phyloP scores from a whole-genome alignment of 1,140 invertebrate species.

The Harlomillsia oculata region DNA sequence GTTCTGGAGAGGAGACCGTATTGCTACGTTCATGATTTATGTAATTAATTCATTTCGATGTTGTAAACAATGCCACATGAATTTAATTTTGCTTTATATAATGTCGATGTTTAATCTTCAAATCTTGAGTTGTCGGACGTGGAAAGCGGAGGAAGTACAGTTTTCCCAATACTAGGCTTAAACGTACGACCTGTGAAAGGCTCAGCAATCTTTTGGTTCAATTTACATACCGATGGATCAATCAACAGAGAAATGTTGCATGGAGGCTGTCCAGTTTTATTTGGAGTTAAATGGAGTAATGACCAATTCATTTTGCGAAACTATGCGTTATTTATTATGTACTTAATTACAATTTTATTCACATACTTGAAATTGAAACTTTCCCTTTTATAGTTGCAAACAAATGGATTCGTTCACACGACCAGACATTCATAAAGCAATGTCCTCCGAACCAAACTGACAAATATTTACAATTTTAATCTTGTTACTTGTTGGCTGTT shows the following conservation, averaged over 20 bases:
- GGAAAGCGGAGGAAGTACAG: conserved; percentile 15
- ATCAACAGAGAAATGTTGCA: conserved; percentile 16
- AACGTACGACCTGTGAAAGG: conserved; percentile 5
- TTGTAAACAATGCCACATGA: not conserved
- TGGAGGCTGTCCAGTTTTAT: conserved; percentile 20
- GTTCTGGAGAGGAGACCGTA: conserved; percentile 8
- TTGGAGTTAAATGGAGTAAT: conserved; percentile 16
- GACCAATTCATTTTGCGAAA: too few species aligned
- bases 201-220: conserved; percentile 23
- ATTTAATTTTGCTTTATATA: not conserved
- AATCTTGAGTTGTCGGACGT: conserved; percentile 12
- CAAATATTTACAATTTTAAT: not conserved
- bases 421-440: conserved; percentile 18
- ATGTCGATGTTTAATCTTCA: not conserved
- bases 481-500: not conserved
- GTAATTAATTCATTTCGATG: conserved; percentile 2
- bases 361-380: not conserved
- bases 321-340: not conserved
- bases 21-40: conserved; percentile 24
- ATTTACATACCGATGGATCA: conserved; percentile 17
- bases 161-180: conserved; percentile 15
- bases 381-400: conserved; percentile 16
- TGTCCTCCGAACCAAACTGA: conserved; percentile 3
- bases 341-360: not conserved
- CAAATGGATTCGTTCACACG: conserved; percentile 24